A percentile compares a stretch with the other conserved stretches of the same genome.
These are phyloP conservation scores for Ceuthmochares aereus DNA, from an alignment of 2,113 vertebrate species.

Conservation along the genomic window DNA sequence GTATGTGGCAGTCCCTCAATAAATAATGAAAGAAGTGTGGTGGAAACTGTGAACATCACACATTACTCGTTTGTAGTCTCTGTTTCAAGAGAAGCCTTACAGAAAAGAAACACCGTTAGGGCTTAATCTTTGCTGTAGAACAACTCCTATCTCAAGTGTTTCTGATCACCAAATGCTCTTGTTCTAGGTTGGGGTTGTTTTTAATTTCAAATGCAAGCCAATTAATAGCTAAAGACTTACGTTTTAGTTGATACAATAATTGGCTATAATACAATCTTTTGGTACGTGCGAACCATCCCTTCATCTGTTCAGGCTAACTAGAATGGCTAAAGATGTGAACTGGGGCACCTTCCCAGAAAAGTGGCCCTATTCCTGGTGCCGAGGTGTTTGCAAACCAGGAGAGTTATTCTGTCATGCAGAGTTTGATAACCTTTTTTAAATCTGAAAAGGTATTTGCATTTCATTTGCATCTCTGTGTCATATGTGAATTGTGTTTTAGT, in stretches of 20 bases:
- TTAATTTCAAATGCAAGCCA: neutral
- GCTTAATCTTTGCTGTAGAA: neutral
- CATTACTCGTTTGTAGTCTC: rapidly evolving
- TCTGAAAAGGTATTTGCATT: neutral
- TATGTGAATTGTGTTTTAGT: neutral
- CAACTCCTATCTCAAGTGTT: neutral
- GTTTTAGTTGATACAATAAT: rapidly evolving
- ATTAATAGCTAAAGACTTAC: neutral
- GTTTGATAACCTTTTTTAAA: neutral
- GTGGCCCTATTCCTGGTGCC: neutral
- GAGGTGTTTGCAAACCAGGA: neutral
- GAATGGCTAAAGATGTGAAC: neutral
- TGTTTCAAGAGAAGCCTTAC: neutral
- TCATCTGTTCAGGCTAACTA: neutral
- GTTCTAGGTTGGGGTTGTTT: neutral
- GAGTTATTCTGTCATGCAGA: neutral
- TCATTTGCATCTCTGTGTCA: neutral
- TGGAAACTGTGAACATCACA: neutral
- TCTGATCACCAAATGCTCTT: neutral
- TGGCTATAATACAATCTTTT: rapidly evolving
- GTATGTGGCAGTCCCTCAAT: neutral
- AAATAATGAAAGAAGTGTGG: neutral
- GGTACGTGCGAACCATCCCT: neutral
- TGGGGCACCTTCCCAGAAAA: neutral
- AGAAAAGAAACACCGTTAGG: neutral